These are phyloP conservation scores for Tribolium madens DNA, from an alignment of 1,140 invertebrate species.

Conservation along the genomic window DNA sequence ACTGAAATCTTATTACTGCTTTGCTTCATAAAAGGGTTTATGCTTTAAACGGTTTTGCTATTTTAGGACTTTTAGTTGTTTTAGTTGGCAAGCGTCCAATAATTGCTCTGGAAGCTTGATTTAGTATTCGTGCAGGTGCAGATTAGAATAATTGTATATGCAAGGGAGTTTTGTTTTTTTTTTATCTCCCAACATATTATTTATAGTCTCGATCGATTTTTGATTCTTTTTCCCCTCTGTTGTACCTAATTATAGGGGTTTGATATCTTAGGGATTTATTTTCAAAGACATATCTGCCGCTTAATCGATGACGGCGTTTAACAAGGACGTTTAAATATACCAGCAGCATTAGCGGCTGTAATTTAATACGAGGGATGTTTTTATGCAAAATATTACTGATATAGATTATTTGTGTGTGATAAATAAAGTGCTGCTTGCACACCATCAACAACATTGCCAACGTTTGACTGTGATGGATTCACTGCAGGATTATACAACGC, in stretches of 20 bases:
- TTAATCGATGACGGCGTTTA: constrained; percentile 24
- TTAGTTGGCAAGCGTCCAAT: not conserved
- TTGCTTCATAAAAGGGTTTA: too few species aligned
- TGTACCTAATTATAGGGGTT: constrained; percentile 30
- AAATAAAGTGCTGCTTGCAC: not conserved
- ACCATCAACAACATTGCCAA: not conserved
- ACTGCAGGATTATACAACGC: not conserved
- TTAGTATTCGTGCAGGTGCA: constrained; percentile 34
- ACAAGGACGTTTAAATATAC: constrained; percentile 35
- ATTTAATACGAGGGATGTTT: constrained; percentile 14
- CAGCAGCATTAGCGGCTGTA: constrained; percentile 12
- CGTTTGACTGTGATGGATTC: not conserved
- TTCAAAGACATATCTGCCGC: constrained; percentile 23
- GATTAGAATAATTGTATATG: constrained; percentile 39
- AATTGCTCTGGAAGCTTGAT: constrained; percentile 14
- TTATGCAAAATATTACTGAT: constrained; percentile 13
- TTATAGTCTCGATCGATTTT: not conserved
- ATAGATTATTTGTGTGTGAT: not conserved
- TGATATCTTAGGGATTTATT: constrained; percentile 16
- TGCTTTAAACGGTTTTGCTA: too few species aligned
- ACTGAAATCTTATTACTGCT: too few species aligned
- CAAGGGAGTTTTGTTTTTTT: not conserved
- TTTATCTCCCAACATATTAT: not conserved
- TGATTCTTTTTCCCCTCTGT: not conserved
- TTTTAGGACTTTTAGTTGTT: too few species aligned